Percentiles rank a stretch among this genome's conserved stretches.
phyloP scores from a whole-genome alignment of 1,140 invertebrate genomes.

The Achroia grisella region DNA sequence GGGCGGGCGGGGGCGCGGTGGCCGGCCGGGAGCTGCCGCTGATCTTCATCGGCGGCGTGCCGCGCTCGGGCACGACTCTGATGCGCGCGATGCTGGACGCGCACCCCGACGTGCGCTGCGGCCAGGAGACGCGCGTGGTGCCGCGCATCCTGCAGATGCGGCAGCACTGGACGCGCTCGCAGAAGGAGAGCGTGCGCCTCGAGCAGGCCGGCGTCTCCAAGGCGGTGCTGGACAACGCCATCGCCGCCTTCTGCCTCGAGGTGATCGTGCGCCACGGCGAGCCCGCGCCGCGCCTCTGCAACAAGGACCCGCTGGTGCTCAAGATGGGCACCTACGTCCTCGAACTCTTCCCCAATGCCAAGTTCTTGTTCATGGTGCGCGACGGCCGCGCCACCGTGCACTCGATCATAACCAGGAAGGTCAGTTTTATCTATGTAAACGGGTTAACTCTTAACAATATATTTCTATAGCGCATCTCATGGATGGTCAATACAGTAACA shows the following conservation, averaged over 20 bases:
- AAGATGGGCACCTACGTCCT: conserved; percentile 93
- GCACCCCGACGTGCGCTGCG: conserved; percentile 97
- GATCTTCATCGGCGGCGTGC: conserved; percentile 98
- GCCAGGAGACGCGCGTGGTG: conserved; percentile 98
- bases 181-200: conserved; percentile 90
- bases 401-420: conserved; percentile 97
- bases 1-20: conserved; percentile 21
- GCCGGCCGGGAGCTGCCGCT: conserved; percentile 86
- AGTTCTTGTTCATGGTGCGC: conserved; percentile 98
- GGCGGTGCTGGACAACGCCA: conserved; percentile 93
- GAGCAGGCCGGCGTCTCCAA: conserved; percentile 96
- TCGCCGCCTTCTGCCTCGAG: conserved; percentile 97
- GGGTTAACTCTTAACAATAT: no score
- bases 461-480: no score
- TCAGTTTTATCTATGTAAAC: no score
- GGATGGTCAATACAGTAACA: no score
- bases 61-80: conserved; percentile 96
- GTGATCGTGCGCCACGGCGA: conserved; percentile 97
- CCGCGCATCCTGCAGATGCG: conserved; percentile 94
- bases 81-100: conserved; percentile 99
- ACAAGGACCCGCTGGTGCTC: conserved; percentile 98
- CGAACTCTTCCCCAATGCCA: conserved; percentile 88
- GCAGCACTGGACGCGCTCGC: conserved; percentile 93
- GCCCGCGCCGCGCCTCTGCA: conserved; percentile 93
- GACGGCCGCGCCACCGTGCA: conserved; percentile 98